Evolutionary conservation across 1,140 invertebrate genomes (phyloP).

Genomic region (Spodoptera litura): DNA sequence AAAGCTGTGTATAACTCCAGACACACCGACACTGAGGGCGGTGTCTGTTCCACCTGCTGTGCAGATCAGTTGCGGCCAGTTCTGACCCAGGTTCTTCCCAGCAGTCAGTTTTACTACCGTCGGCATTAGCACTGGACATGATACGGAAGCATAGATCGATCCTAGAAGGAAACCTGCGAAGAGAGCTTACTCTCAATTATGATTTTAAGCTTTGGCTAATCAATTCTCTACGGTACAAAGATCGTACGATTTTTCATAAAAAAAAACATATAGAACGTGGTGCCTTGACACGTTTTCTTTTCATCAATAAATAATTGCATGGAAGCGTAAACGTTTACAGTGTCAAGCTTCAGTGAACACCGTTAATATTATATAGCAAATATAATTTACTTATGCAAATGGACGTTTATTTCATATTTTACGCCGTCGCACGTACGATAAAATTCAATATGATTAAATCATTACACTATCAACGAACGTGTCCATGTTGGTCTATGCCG

Average conservation of each 20-base stretch:
- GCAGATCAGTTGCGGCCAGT: conserved; percentile 76
- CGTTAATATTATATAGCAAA: conserved; percentile 21
- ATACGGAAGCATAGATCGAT: conserved; percentile 76
- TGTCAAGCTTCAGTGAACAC: conserved; percentile 12
- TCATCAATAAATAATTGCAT: conserved; percentile 26
- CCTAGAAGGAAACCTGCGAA: conserved; percentile 74
- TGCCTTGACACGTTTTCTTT: conserved; percentile 23
- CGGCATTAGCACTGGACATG: conserved; percentile 76
- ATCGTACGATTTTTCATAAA: too few relatives aligned
- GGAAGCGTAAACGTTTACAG: conserved; percentile 29
- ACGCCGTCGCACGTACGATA: neutral
- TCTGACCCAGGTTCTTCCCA: conserved; percentile 57
- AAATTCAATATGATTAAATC: conserved; percentile 28
- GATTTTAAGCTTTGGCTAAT: neutral
- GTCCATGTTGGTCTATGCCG: neutral
- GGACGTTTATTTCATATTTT: conserved; percentile 11
- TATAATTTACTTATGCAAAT: conserved; percentile 33
- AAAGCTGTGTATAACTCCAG: conserved; percentile 69
- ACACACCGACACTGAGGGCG: conserved; percentile 77
- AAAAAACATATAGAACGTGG: too few relatives aligned
- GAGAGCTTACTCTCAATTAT: neutral
- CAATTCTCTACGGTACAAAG: too few relatives aligned
- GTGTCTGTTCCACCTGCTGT: conserved; percentile 80
- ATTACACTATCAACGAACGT: conserved; percentile 5
- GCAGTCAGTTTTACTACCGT: conserved; percentile 58